These are phyloP conservation scores for Coenonympha glycerion DNA, from an alignment of 2,888 invertebrate species.

Conservation along the genomic window DNA sequence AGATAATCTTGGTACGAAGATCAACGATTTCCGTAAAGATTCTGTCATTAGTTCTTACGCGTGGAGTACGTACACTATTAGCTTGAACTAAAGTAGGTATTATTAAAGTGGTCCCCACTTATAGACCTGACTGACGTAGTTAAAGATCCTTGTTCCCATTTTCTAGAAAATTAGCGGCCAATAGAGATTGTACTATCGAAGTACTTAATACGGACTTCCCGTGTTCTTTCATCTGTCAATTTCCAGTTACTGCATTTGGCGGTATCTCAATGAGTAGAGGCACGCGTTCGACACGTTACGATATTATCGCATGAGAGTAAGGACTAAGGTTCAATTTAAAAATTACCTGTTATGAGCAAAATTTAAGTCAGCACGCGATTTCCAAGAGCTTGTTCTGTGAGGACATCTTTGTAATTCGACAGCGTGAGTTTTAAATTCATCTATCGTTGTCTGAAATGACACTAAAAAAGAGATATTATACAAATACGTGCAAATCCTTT, in stretches of 20 bases:
- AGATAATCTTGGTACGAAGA: neutral
- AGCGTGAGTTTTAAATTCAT: too few relatives aligned
- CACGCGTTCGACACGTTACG: constrained; percentile 43
- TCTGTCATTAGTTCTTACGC: neutral
- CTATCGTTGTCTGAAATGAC: too few relatives aligned
- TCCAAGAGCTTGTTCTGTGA: too few relatives aligned
- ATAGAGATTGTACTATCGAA: constrained; percentile 50
- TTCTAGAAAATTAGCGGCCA: constrained; percentile 20
- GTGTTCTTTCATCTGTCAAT: constrained; percentile 66
- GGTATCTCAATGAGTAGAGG: constrained; percentile 47
- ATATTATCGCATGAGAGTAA: constrained; percentile 4
- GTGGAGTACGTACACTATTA: too few relatives aligned
- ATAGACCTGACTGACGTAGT: neutral
- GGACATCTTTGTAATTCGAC: too few relatives aligned
- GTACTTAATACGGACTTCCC: constrained; percentile 67
- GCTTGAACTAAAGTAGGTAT: neutral
- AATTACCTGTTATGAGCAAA: neutral
- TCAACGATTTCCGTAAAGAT: neutral
- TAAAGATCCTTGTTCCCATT: constrained; percentile 11
- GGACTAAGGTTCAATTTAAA: too few relatives aligned
- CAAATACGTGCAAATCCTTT: too few relatives aligned
- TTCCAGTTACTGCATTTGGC: constrained; percentile 59
- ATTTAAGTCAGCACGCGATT: neutral
- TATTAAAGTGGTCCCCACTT: neutral
- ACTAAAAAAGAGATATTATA: too few relatives aligned